Base-by-base conservation (phyloP, 2,888 invertebrate species). In the Hoplodrina ambigua region DNA sequence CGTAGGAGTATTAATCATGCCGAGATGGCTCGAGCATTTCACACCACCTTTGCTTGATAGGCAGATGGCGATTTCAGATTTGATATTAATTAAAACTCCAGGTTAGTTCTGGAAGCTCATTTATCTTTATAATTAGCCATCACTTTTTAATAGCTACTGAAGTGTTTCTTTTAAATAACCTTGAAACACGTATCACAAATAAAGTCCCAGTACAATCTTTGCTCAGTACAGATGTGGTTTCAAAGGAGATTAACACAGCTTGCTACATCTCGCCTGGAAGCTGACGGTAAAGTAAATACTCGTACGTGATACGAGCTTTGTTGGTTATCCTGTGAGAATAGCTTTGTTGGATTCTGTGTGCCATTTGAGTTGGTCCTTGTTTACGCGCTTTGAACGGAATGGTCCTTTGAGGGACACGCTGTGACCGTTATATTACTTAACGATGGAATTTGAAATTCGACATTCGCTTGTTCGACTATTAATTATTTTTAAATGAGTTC, bases 241-340 rank as follows among this genome's bases (percentile, higher is more conserved):
- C 55, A 37, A 53, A 20, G 33, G 60, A 65, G 68, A 69, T 80
- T 80, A 80, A 30, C 69, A 25, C 63, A 19, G 75, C 62, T 63
- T 60, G 41, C 46, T 49, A 41, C 30, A 57, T 57, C 54, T 64
- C 37, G 20, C 37, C 20, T 20, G 44, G 54, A 66, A 33, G 37
- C 41, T 41, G 49, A 25, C 46, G 50, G 46, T 2, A 44, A 55
- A 68, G 75, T 61, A 60, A 79, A 74, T 65, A 60, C 80, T 57
- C 20, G 15, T 56, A 30, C 33, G 15, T 41, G 65, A 60, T 53
- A 76, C 46, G 7, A 20, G 65, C 54, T 37, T 53, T 59, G 57
- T 61, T 33, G 19, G 53, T 60, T 44, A 37, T 56, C 19, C 55
- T 37, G 13, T 33, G 71, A 55, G n/a, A 50, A 41, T 66, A 49